Evolutionary conservation across 1,140 invertebrate genomes (phyloP), one percentile per base, ranked within the genome.

Genomic region (Caenorhabditis tropicalis): DNA sequence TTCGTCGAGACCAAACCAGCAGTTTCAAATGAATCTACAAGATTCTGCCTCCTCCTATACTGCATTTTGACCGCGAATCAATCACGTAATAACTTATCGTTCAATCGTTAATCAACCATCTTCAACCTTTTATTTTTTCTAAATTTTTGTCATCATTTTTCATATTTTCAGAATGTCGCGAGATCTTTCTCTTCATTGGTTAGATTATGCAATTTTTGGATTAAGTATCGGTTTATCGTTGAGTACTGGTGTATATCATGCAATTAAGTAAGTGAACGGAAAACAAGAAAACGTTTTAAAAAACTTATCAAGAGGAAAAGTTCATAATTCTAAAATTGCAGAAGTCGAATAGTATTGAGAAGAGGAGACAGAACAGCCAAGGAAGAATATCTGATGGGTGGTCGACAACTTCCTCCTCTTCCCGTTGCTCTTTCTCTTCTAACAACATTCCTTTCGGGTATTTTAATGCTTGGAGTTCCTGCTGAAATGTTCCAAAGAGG

Each of bases 391-490:
- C 82, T 90, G 27, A 89, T 88, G 58, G 89, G 89, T 12, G 89
- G 89, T 12, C 83, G 89, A 5, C 58, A 89, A 33, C 58, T 90
- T 53, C 89, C 89, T 24, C 79, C 89, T 7, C 70, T 90, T 10
- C 89, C 89, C 6, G 89, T 90, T 33, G 91, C 91, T 29, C 82
- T 90, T 9, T 88, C 87, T 51, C 89, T 90, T 29, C 81, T 90
- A n/a, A 90, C 89, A 6, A 91, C 89, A 2, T 90, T 90, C 60
- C 85, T 91, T 33, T 88, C 88, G 27, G 89, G 89, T 70, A 87
- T 88, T 65, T 29, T 87, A 16, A 88, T 88, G 87, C 87, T 88
- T 21, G 88, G 86, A 15, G 84, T 87, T 9, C 89, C 89, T 1
- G 89, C 89, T 19, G 89, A 90, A 82, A 90, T 90, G 27, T 90